Conservation (phyloP, 2,888 invertebrate genomes). For the Thereva unica region DNA sequence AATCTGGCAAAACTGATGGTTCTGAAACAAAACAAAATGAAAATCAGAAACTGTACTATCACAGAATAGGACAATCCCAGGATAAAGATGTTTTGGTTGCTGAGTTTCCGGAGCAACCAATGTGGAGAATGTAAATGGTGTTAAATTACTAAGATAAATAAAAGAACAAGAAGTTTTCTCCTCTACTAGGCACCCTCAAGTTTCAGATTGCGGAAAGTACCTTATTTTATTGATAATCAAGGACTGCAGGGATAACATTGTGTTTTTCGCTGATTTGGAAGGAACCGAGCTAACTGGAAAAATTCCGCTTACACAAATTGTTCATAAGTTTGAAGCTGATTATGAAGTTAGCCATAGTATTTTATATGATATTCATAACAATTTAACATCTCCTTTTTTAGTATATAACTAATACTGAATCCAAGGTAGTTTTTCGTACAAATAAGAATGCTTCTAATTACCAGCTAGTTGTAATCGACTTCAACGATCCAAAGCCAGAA, state of each 20-base stretch:
- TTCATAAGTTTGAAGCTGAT: conserved; percentile 89
- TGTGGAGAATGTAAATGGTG: conserved; percentile 78
- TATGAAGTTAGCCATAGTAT: conserved; percentile 72
- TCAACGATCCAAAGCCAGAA: conserved; percentile 70
- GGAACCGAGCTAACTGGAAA: conserved; percentile 67
- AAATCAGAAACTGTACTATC: conserved; percentile 94
- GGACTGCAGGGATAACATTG: conserved; percentile 89
- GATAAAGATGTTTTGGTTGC: conserved; percentile 83
- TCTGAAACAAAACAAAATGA: conserved; percentile 85
- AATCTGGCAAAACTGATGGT: conserved; percentile 84
- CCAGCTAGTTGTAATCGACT: conserved; percentile 81
- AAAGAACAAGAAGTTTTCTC: not conserved
- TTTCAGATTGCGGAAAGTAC: conserved; percentile 91
- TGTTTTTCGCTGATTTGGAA: conserved; percentile 81
- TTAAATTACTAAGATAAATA: conserved; percentile 4
- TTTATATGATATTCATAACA: not conserved
- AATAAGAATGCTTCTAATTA: conserved; percentile 94
- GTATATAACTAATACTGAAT: conserved; percentile 89
- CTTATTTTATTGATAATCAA: conserved; percentile 80
- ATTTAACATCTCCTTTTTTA: conserved; percentile 53
- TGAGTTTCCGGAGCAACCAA: conserved; percentile 88
- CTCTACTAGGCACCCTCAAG: conserved; percentile 72
- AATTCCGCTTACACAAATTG: conserved; percentile 75
- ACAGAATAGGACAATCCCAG: conserved; percentile 83
- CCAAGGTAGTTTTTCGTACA: conserved; percentile 83